Evolutionary conservation across 2,797 vertebrate species (phyloP).

Genomic region (Leptatherina wallacei): DNA sequence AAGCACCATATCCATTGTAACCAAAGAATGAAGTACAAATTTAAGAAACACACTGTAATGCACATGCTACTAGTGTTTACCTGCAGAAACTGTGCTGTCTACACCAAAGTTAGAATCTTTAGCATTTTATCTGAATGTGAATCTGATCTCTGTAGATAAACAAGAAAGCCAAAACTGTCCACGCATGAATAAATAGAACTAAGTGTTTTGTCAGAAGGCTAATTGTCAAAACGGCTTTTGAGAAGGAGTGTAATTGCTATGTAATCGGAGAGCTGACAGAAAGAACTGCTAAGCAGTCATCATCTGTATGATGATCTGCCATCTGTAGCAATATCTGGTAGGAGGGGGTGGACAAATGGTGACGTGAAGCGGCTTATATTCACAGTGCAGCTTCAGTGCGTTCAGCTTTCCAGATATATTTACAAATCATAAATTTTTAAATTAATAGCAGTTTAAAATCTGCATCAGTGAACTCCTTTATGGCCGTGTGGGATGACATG

Average conservation of each 20-base stretch:
- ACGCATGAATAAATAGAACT: slow-evolving; percentile 68
- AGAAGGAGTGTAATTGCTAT: slow-evolving; percentile 78
- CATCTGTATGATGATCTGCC: slow-evolving; percentile 79
- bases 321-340: slow-evolving; percentile 69
- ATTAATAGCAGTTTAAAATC: slow-evolving; percentile 40
- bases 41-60: slow-evolving; percentile 21
- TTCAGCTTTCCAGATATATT: slow-evolving; percentile 37
- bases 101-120: slow-evolving; percentile 25
- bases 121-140: slow-evolving; percentile 45
- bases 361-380: slow-evolving; percentile 44
- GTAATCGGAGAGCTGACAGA: slow-evolving; percentile 79
- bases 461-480: slow-evolving; percentile 36
- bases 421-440: slow-evolving; percentile 45
- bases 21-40: neutral
- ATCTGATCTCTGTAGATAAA: slow-evolving; percentile 52
- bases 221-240: slow-evolving; percentile 79
- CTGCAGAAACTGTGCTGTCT: neutral
- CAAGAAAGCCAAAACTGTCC: slow-evolving; percentile 56
- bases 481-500: slow-evolving; percentile 25
- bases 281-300: slow-evolving; percentile 78
- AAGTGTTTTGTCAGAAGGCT: slow-evolving; percentile 78
- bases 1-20: neutral
- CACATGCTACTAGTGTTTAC: slow-evolving; percentile 6
- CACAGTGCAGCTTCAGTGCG: slow-evolving; percentile 21
- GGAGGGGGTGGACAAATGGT: slow-evolving; percentile 22